Percentiles rank a stretch among this genome's conserved stretches.
Evolutionary conservation across 2,113 vertebrate species (phyloP).

Genomic region (Hirundichthys speculiger): DNA sequence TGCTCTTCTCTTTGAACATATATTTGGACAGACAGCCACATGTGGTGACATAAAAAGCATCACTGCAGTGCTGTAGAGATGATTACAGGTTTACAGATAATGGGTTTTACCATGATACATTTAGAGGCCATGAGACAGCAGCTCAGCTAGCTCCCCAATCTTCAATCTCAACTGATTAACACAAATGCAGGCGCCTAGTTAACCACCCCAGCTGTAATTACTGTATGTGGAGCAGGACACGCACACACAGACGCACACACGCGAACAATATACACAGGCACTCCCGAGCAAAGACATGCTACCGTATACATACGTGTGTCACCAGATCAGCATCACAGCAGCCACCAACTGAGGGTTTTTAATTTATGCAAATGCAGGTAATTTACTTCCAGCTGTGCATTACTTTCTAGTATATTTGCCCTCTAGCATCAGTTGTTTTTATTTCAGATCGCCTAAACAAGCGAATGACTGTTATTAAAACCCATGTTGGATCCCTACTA

Average conservation of each 20-base stretch:
- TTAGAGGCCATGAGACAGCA: slow-evolving; percentile 45
- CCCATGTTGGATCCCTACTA: no score
- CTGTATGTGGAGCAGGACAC: slow-evolving; percentile 8
- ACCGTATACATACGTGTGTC: slow-evolving; percentile 23
- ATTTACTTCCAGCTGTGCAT: slow-evolving; percentile 66
- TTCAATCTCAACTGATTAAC: slow-evolving; percentile 67
- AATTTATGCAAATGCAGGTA: slow-evolving; percentile 70
- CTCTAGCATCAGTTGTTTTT: slow-evolving; percentile 41
- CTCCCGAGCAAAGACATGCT: slow-evolving; percentile 19
- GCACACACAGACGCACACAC: slow-evolving; percentile 2
- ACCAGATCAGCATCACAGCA: slow-evolving; percentile 53
- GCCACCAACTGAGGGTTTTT: slow-evolving; percentile 57
- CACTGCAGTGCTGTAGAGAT: slow-evolving; percentile 26
- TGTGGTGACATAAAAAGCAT: slow-evolving; percentile 19
- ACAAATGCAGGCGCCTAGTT: slow-evolving; percentile 60
- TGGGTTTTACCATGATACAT: slow-evolving; percentile 48
- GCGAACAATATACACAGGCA: slow-evolving; percentile 26
- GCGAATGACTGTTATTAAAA: no score
- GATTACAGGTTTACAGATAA: slow-evolving; percentile 63
- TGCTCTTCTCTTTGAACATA: slow-evolving; percentile 6
- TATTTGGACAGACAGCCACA: slow-evolving; percentile 23
- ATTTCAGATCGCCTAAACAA: slow-evolving; percentile 22
- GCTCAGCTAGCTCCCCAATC: slow-evolving; percentile 53
- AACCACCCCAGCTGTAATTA: slow-evolving; percentile 69
- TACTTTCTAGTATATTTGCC: slow-evolving; percentile 57